phyloP scores from a whole-genome alignment of 2,113 vertebrate genomes.

The Kryptolebias marmoratus region DNA sequence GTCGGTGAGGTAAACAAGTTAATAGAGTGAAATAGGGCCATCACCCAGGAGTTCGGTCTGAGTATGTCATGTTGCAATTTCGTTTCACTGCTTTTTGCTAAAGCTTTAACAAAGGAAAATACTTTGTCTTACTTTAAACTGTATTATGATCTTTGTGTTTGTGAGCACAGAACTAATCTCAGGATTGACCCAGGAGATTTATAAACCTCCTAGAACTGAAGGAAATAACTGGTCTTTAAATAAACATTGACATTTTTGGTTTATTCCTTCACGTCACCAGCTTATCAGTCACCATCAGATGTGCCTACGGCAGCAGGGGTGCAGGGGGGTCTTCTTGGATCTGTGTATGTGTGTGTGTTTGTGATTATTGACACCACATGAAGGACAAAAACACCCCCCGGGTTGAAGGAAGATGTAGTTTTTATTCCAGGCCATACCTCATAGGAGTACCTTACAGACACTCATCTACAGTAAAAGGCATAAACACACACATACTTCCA shows the following conservation, averaged over 20 bases:
- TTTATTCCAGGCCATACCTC: conserved; percentile 55
- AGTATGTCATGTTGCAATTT: conserved; percentile 15
- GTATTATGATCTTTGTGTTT: conserved; percentile 9
- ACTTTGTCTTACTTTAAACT: background rate
- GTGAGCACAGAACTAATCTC: background rate
- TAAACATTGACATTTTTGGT: conserved; percentile 52
- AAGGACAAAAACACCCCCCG: conserved; percentile 66
- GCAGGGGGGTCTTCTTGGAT: conserved; percentile 32
- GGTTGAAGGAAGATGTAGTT: conserved; percentile 56
- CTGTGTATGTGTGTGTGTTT: conserved; percentile 28
- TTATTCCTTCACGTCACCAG: conserved; percentile 43
- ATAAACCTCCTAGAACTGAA: conserved; percentile 24
- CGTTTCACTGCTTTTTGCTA: conserved; percentile 21
- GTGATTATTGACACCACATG: conserved; percentile 55
- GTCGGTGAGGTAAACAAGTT: conserved; percentile 46
- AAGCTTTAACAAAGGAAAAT: background rate
- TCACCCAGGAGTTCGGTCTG: conserved; percentile 16
- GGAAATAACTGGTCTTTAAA: conserved; percentile 38
- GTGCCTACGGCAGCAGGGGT: conserved; percentile 10
- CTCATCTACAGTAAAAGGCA: conserved; percentile 25
- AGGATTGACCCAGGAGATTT: conserved; percentile 17
- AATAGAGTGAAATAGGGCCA: conserved; percentile 36
- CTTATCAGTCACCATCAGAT: conserved; percentile 69
- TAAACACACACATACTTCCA: conserved; percentile 1
- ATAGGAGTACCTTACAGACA: conserved; percentile 32